Conservation (phyloP, 1,140 invertebrate genomes). For the Diabrotica undecimpunctata region DNA sequence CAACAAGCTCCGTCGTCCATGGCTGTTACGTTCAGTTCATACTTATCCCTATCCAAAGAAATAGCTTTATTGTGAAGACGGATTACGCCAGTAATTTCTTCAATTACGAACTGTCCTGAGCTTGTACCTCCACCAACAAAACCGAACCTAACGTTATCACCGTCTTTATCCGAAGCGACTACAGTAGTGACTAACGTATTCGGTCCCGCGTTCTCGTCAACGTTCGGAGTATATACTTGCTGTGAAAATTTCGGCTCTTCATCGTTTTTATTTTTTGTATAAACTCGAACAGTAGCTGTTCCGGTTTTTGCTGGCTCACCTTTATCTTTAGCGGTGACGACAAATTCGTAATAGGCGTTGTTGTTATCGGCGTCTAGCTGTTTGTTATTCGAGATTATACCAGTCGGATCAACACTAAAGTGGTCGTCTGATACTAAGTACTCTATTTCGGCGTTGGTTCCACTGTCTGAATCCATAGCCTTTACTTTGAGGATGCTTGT, state of each 20-base stretch:
- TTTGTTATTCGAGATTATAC: conserved; percentile 89
- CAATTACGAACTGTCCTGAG: conserved; percentile 91
- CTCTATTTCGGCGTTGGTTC: conserved; percentile 89
- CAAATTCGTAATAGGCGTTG: conserved; percentile 93
- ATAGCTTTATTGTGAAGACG: conserved; percentile 81
- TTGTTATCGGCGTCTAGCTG: conserved; percentile 93
- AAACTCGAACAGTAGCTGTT: conserved; percentile 86
- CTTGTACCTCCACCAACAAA: conserved; percentile 87
- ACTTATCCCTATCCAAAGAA: conserved; percentile 81
- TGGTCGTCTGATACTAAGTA: conserved; percentile 88
- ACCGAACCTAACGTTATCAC: conserved; percentile 89
- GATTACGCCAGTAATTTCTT: conserved; percentile 93
- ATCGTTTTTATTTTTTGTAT: conserved; percentile 95
- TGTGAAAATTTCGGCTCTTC: conserved; percentile 95
- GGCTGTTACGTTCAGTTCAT: conserved; percentile 91
- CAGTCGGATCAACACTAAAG: conserved; percentile 86
- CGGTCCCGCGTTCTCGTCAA: conserved; percentile 91
- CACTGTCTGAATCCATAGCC: conserved; percentile 88
- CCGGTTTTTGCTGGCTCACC: conserved; percentile 89
- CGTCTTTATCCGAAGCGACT: conserved; percentile 92
- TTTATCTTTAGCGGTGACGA: conserved; percentile 88
- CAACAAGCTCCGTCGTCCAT: conserved; percentile 93
- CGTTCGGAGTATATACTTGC: conserved; percentile 93
- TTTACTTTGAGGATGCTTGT: conserved; percentile 89
- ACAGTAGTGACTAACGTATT: conserved; percentile 92